phyloP scores from a whole-genome alignment of 2,797 vertebrate species.

The Astyanax mexicanus region DNA sequence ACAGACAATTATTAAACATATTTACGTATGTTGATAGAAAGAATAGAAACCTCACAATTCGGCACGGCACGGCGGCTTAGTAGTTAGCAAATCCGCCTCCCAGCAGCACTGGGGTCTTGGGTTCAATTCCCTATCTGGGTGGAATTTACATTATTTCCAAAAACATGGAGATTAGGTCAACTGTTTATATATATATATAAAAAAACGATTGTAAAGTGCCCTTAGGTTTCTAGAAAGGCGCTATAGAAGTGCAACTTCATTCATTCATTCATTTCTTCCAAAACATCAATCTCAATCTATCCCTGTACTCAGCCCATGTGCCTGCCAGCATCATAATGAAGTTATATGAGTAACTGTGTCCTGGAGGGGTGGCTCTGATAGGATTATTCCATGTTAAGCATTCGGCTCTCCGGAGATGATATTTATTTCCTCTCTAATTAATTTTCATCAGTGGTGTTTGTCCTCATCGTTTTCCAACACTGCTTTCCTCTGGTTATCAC shows the following conservation, averaged over 20 bases:
- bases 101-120: no score
- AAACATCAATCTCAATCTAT: no score
- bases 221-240: no score
- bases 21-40: not conserved
- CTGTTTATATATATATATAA: no score
- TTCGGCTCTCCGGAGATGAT: not conserved
- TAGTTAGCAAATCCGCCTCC: no score
- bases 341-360: not conserved
- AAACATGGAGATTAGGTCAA: no score
- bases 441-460: conserved; percentile 1
- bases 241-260: no score
- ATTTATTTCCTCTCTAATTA: not conserved
- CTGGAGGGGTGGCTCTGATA: conserved; percentile 1
- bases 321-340: not conserved
- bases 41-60: not conserved
- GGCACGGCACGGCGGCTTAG: no score
- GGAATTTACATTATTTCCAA: no score
- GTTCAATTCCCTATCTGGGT: no score
- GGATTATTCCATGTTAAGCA: not conserved
- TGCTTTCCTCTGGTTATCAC: not conserved
- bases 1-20: not conserved
- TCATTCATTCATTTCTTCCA: no score
- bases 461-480: not conserved
- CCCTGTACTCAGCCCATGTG: not conserved
- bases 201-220: no score